These are phyloP conservation scores for Esperia sulphurella DNA, from an alignment of 2,888 invertebrate species.

Conservation along the genomic window DNA sequence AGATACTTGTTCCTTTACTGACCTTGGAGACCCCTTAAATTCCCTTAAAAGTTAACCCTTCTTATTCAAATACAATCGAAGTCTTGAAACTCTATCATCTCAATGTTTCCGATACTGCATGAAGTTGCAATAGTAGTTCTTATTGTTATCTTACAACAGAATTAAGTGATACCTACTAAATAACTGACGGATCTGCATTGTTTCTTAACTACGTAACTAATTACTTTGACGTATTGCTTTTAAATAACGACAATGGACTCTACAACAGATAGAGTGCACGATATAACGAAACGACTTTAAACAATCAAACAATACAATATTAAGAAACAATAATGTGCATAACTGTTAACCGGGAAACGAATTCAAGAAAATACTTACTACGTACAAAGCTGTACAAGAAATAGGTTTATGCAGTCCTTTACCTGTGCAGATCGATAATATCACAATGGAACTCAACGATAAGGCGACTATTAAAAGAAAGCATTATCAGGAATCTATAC, in stretches of 20 bases:
- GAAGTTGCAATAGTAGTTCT: constrained; percentile 22
- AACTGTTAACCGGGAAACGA: too few species aligned
- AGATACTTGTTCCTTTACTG: constrained; percentile 10
- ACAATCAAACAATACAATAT: too few species aligned
- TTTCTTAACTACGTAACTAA: constrained; percentile 42
- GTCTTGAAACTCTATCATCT: not conserved
- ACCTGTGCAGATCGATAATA: too few species aligned
- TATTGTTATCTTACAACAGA: constrained; percentile 7
- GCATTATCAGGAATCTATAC: too few species aligned
- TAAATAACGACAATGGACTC: constrained; percentile 30
- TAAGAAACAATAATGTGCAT: too few species aligned
- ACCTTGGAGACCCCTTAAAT: constrained; percentile 6
- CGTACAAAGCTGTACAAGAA: too few species aligned
- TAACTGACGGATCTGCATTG: constrained; percentile 35
- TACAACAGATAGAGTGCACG: constrained; percentile 15
- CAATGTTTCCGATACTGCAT: constrained; percentile 16
- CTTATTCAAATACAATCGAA: not conserved
- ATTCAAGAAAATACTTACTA: too few species aligned
- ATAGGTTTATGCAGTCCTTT: too few species aligned
- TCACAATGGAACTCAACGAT: too few species aligned
- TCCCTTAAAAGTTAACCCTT: not conserved
- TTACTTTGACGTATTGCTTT: constrained; percentile 33
- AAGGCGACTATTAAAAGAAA: too few species aligned
- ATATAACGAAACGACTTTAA: not conserved
- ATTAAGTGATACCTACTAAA: not conserved